These are phyloP conservation scores for Andrena dorsata DNA, from an alignment of 2,888 invertebrate species.

Conservation along the genomic window DNA sequence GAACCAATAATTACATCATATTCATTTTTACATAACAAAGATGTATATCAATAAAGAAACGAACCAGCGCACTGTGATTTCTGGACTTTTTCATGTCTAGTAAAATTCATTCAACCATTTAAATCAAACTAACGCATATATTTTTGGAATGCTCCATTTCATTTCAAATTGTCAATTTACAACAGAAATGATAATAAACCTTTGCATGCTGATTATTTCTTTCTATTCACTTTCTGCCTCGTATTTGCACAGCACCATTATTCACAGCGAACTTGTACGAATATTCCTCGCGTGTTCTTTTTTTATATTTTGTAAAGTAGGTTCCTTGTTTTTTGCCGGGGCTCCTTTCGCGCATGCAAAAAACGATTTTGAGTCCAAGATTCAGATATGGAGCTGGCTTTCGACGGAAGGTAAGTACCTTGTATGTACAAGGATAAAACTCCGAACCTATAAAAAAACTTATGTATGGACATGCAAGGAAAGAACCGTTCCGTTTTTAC, in stretches of 20 bases:
- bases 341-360: slow-evolving; percentile 8
- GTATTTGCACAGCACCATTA: slow-evolving; percentile 33
- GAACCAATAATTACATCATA: too few species aligned
- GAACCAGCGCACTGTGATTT: too few species aligned
- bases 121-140: background rate
- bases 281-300: slow-evolving; percentile 19
- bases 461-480: background rate
- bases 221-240: slow-evolving; percentile 37
- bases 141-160: background rate
- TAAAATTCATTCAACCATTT: background rate
- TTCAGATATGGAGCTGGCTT: slow-evolving; percentile 14
- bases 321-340: slow-evolving; percentile 40
- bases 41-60: too few species aligned
- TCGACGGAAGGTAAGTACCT: background rate
- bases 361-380: slow-evolving; percentile 29
- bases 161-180: background rate
- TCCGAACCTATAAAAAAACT: background rate
- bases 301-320: slow-evolving; percentile 50
- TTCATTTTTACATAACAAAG: too few species aligned
- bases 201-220: slow-evolving; percentile 22
- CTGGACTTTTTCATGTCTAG: too few species aligned
- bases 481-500: background rate
- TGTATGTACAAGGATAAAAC: slow-evolving; percentile 18
- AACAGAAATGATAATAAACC: background rate
- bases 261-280: slow-evolving; percentile 21